Base-by-base conservation (phyloP, 2,797 vertebrate genomes). In the Acanthis flammea region DNA sequence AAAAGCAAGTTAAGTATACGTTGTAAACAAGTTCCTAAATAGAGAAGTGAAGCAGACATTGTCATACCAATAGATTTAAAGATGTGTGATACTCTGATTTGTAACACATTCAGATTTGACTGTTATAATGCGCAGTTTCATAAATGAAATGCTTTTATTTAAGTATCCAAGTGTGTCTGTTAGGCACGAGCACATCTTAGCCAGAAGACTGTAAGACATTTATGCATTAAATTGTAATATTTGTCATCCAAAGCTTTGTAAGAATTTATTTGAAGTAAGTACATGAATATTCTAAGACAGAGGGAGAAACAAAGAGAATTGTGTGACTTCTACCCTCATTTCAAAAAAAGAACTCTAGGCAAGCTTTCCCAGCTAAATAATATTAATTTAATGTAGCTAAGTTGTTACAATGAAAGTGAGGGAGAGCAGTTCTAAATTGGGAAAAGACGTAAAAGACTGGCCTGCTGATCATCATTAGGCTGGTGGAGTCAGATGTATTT, bases 401-500 rank as follows among this genome's bases (percentile, higher is more conserved):
- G 5, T 30, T 82, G n/a, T 33, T 72, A 30, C 27, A 33, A 10
- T 45, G 11, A 21, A 33, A 58, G 8, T 12, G 13, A 83, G 31
- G 39, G 35, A 37, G 67, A 82, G 17, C 22, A 54, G 16, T 63
- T 78, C 17, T 88, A 15, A 47, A 39, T 35, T 35, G 27, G 17
- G 44, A 60, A 60, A 60, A 24, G 7, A 3, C 0, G 0, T 50
- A 18, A 22, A 77, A 66, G 23, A 23, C 16, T 72, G 24, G 17
- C 33, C 48, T 75, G 41, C 45, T 78, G 24, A 41, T 42, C 37
- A 10, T 67, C 24, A 3, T 67, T 82, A 35, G 67, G 28, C n/a
- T 74, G 19, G 28, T 65, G 14, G 50, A 75, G 12, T 62, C 24
- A 50, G 19, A 24, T 37, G 6, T 44, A 6, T 61, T 53, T 50